Evolutionary conservation across 2,797 vertebrate species (phyloP), one percentile per base, ranked within the genome.

Genomic region (Kryptolebias ocellatus): DNA sequence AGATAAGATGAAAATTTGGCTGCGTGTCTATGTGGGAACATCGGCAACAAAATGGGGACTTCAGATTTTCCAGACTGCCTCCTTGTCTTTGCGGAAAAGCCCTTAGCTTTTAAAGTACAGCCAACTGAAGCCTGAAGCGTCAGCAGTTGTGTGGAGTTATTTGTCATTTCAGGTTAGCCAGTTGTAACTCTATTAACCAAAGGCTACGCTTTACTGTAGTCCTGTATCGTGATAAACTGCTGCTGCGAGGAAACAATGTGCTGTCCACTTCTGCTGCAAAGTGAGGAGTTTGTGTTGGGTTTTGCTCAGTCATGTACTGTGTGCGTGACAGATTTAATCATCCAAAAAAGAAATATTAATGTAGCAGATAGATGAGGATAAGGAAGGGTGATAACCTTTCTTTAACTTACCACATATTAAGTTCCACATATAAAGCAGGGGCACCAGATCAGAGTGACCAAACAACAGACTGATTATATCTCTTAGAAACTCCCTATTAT

Each of bases 161-260:
- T 85, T 80, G 65, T 90, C 83, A 79, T 78, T 65, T 78, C 44
- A 72, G 65, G 69, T 78, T 46, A 82, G 67, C 51, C 12, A 18
- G 72, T 64, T 70, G 72, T 52, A 57, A 66, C 86, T 87, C 76
- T 76, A 78, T 80, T 81, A 85, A 80, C 69, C 76, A 66, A 70
- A 46, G 69, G 55, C 74, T 42, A 42, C 3, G 14, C 39, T 5
- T 42, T 42, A 42, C 10, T 70, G 49, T 69, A 74, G 47, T 54
- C 53, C 60, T 47, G 53, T 28, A 62, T 76, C 54, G 63, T 72
- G 69, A 81, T 53, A 42, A 50, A 53, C 52, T 31, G 12, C 64
- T 51, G 39, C 24, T 57, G 50, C 53, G 51, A n/a, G 66, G 66
- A 44, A 63, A 27, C 59, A 55, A 63, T 24, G 53, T 28, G 5